These are phyloP conservation scores for Drosophila subobscura DNA, from an alignment of 1,140 invertebrate species.

Conservation along the genomic window DNA sequence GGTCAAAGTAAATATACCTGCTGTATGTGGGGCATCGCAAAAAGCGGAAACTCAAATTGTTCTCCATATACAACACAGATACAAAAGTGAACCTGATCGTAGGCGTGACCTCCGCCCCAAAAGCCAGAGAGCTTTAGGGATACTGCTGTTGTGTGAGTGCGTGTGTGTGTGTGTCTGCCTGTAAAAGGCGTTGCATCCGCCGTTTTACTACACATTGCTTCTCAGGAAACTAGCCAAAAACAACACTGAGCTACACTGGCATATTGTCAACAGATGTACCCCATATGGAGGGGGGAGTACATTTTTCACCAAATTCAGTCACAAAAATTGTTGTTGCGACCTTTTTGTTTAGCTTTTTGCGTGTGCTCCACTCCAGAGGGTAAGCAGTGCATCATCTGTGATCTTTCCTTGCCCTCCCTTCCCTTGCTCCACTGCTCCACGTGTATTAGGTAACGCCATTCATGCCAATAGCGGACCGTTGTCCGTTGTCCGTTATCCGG, in stretches of 20 bases:
- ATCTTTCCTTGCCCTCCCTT: too few relatives aligned
- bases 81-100: conserved; percentile 18
- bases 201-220: conserved; percentile 40
- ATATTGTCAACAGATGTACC: conserved; percentile 20
- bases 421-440: background rate
- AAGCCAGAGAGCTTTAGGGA: background rate
- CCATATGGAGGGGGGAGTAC: background rate
- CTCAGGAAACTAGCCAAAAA: conserved; percentile 50
- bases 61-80: conserved; percentile 41
- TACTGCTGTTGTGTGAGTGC: background rate
- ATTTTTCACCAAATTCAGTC: conserved; percentile 47
- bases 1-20: too few relatives aligned
- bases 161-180: background rate
- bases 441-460: conserved; percentile 39
- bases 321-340: conserved; percentile 29
- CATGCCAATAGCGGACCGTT: conserved; percentile 21
- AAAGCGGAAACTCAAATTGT: conserved; percentile 65
- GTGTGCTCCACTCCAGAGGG: too few relatives aligned
- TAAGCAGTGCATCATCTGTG: too few relatives aligned
- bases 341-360: conserved; percentile 18
- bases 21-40: background rate
- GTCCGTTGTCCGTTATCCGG: conserved; percentile 21
- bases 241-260: background rate
- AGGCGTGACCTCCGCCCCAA: conserved; percentile 25
- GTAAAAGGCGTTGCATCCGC: conserved; percentile 68